phyloP scores from a whole-genome alignment of 2,113 vertebrate genomes.

The Nerophis ophidion region DNA sequence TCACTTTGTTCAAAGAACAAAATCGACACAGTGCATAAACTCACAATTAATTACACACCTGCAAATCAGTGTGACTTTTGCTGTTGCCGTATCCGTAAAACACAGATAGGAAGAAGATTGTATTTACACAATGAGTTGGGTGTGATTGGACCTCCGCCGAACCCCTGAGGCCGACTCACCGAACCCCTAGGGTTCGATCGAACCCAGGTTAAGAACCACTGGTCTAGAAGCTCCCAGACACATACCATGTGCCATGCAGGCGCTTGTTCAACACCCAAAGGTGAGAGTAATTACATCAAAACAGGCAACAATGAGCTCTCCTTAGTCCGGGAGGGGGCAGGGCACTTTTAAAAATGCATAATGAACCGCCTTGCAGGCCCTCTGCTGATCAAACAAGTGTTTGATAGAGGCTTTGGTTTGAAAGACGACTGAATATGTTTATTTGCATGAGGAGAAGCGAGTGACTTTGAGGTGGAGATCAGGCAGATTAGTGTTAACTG shows the following conservation, averaged over 20 bases:
- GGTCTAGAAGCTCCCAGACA: slow-evolving; percentile 12
- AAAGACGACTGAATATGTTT: slow-evolving; percentile 62
- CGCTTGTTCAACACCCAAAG: slow-evolving; percentile 47
- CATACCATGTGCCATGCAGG: slow-evolving; percentile 18
- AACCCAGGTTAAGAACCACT: too few relatives aligned
- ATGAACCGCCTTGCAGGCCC: slow-evolving; percentile 48
- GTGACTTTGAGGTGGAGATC: slow-evolving; percentile 68
- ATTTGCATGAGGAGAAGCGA: slow-evolving; percentile 63
- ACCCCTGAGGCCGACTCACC: too few relatives aligned
- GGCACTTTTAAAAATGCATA: slow-evolving; percentile 50
- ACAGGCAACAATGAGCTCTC: slow-evolving; percentile 52
- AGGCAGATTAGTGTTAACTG: slow-evolving; percentile 67
- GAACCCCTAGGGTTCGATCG: too few relatives aligned
- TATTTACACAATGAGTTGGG: too few relatives aligned
- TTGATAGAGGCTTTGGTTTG: slow-evolving; percentile 61
- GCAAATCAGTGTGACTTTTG: too few relatives aligned
- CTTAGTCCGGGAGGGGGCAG: slow-evolving; percentile 27
- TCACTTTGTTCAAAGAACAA: too few relatives aligned
- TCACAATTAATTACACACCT: too few relatives aligned
- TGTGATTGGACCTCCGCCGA: too few relatives aligned
- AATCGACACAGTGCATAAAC: too few relatives aligned
- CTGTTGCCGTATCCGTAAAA: too few relatives aligned
- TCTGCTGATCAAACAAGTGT: slow-evolving; percentile 67
- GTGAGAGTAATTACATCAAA: slow-evolving; percentile 69
- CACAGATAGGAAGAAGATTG: too few relatives aligned